Evolutionary conservation across 2,888 invertebrate species (phyloP), one percentile per base, ranked within the genome.

Genomic region (Cryptus viduatorius): DNA sequence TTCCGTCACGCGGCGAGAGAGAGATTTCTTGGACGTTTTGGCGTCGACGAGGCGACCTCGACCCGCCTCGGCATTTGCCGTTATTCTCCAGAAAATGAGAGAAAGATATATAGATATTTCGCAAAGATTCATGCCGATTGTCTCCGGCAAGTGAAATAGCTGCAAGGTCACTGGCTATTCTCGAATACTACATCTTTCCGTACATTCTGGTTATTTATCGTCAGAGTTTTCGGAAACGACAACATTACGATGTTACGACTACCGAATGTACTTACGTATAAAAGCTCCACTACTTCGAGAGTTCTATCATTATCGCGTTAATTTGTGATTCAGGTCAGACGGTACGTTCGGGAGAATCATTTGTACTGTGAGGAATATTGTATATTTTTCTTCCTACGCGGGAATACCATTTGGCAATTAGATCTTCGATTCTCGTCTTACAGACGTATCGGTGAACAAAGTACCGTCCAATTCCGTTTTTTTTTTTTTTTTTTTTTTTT

Each of bases 61-160:
- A 59, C 59, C 24, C 24, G 59, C 24, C 12, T 29, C 59, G 59
- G 1, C 29, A 19, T 24, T 19, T 29, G 24, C 4, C 24, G 24
- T 59, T 59, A 19, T 24, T 24, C 14, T 29, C 29, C 24, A 10
- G 12, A 59, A 59, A 59, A 29, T 59, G 24, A 4, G 29, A 12
- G 24, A 29, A 59, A 29, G 19, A 59, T 59, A 14, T 59, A 29
- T 29, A 29, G 19, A 29, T 59, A 29, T 29, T 59, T 29, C 29
- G 59, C 19, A 29, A 59, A 14, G 59, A 59, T 59, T 59, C 16
- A 53, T 53, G 53, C 4, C 59, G 59, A 59, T 59, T 59, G 59
- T 59, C 59, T 24, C 59, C 59, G 59, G 59, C 59, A 14, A 59
- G 59, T 29, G 59, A 59, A 59, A 59, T 59, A 59, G 29, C 3